Percentiles rank a stretch among this genome's conserved stretches.
Evolutionary conservation across 1,140 invertebrate species (phyloP).

Genomic region (Pseudomyrmex flavicornis): DNA sequence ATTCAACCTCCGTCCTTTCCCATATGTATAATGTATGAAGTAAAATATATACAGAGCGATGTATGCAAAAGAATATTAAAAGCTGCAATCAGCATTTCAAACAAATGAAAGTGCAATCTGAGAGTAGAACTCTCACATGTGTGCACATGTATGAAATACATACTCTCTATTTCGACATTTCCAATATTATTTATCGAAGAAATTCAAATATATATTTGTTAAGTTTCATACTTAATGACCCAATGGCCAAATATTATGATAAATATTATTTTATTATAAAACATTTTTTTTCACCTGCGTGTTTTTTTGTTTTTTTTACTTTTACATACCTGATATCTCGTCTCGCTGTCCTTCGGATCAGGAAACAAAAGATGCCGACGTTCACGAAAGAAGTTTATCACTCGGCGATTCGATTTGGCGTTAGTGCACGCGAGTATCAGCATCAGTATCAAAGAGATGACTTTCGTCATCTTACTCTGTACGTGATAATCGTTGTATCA

Average conservation of each 20-base stretch:
- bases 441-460: neutral
- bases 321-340: constrained; percentile 78
- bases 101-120: constrained; percentile 27
- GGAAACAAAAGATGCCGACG: constrained; percentile 76
- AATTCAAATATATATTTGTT: constrained; percentile 1
- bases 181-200: neutral
- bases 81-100: constrained; percentile 37
- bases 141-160: neutral
- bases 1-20: neutral
- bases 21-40: constrained; percentile 10
- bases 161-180: neutral
- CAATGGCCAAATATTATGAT: neutral
- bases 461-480: neutral
- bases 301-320: neutral
- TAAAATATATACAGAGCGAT: constrained; percentile 2
- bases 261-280: neutral
- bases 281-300: neutral
- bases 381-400: constrained; percentile 61
- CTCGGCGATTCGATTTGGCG: neutral
- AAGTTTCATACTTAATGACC: neutral
- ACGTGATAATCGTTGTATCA: neutral
- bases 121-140: neutral
- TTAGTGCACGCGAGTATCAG: neutral
- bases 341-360: constrained; percentile 77
- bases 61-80: constrained; percentile 23